Conservation (phyloP, 1,140 invertebrate species). For the Tetramorium alpestre region DNA sequence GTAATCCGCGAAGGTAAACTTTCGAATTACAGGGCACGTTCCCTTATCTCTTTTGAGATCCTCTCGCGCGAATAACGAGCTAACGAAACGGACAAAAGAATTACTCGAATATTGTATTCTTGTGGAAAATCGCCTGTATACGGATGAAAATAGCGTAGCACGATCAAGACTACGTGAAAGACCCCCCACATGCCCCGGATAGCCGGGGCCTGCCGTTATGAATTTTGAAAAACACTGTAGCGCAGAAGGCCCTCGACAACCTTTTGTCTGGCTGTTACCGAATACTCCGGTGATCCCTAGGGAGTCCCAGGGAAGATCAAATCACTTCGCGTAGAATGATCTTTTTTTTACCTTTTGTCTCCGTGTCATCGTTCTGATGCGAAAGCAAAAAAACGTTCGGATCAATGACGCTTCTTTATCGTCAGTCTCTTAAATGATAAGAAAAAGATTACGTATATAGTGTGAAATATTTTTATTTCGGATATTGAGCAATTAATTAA, state of each 20-base stretch:
- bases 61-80: conserved; percentile 63
- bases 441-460: background rate
- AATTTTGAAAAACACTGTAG: conserved; percentile 78
- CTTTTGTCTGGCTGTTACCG: conserved; percentile 80
- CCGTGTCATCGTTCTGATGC: conserved; percentile 45
- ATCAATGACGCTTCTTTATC: conserved; percentile 1
- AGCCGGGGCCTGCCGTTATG: conserved; percentile 71
- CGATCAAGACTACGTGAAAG: conserved; percentile 53
- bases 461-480: background rate
- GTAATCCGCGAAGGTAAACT: conserved; percentile 33
- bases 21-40: conserved; percentile 28
- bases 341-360: conserved; percentile 31
- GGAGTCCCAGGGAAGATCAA: conserved; percentile 50
- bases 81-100: conserved; percentile 70
- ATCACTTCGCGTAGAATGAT: conserved; percentile 36
- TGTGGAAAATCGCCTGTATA: conserved; percentile 45
- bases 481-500: background rate
- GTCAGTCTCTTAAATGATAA: conserved; percentile 4
- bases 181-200: conserved; percentile 60
- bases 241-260: conserved; percentile 61
- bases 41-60: conserved; percentile 37
- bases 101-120: conserved; percentile 69
- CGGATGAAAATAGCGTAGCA: conserved; percentile 21
- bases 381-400: background rate
- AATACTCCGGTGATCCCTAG: conserved; percentile 47